Base-by-base conservation (phyloP, 1,140 invertebrate species). In the Theocolax elegans region DNA sequence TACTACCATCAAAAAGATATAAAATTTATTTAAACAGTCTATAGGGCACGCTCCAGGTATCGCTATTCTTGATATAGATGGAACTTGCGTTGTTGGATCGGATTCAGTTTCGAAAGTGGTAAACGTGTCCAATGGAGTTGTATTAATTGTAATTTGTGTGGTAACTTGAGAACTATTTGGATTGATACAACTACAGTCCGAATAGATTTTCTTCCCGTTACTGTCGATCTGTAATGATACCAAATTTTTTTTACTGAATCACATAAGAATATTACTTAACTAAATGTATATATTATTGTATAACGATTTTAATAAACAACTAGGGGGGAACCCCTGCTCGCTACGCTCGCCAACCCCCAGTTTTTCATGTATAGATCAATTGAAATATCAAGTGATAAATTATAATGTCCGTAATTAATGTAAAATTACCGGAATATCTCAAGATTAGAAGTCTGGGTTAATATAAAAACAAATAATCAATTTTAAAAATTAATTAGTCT, bases 1-100 rank as follows among this genome's bases (percentile, higher is more conserved):
- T 53, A 91, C 88, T 1, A 92, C 89, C 8, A 87, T 84, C n/a
- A 92, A 71, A 74, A 92, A 92, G 23, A 90, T 86, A 60, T 91
- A 89, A 74, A 92, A 92, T 73, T 89, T 87, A 2, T 86, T 83
- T 72, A 88, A 85, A 73, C 91, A 92, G 75, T 92, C 89, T 0
- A 91, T 89, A 0, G 87, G 85, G 79, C 91, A 92, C 12, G 90
- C 86, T n/a, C 91, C 91, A 0, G 88, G 86, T 35, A 81, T 76
- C 0, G 89, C 89, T 23, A 83, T 85, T 3, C 89, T 89, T 10
- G 79, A 75, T 54, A 3, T 71, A 59, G 69, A 29, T 3, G 71
- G 44, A 48, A 56, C 31, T 58, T 38, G 13, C 1, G 35, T 0
- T 38, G 12, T 35, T 15, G 10, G 1, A 29, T 4, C 42, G 15